Evolutionary conservation across 2,797 vertebrate genomes (phyloP), one percentile per base, ranked within the genome.

Genomic region (Sus cebifrons): DNA sequence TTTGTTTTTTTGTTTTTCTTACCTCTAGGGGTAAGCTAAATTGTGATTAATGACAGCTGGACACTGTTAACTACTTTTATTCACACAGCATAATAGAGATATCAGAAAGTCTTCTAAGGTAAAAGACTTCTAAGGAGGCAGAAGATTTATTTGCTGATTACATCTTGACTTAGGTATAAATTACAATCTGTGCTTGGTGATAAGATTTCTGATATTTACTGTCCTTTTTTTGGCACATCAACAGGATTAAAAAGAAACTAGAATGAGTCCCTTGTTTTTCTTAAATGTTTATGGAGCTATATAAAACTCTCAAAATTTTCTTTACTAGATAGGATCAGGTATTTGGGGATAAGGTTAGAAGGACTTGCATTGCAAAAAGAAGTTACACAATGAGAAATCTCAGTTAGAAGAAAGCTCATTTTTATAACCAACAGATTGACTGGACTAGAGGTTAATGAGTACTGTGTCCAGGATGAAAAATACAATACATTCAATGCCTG

Each of bases 191-290:
- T 87, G 60, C 83, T 84, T 84, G 29, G 65, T 84, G 67, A 73
- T 89, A 92, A 95, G 90, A 86, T 83, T 94, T 91, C 67, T 89
- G 20, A 44, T 93, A 79, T 86, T 91, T 95, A 79, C 71, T 62
- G 89, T 93, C 67, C 52, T 93, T 90, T 68, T 68, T 68, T 91
- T 82, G 77, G 67, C 85, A 97, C 58, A 29, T 87, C 40, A 62
- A 71, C 77, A 73, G 56, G 56, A 91, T 83, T 74, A 81, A 86
- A 93, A 93, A 79, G 65, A 65, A 86, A 91, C 32, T 44, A 89
- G 56, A 67, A 83, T 40, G 44, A 93, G 49, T 44, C 74, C 21
- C 36, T 49, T 73, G 84, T 87, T 96, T 89, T 79, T 74, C 56
- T 79, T 82, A 77, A 91, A 86, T 94, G 29, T 93, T 91, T 91